Conservation (phyloP, 2,888 invertebrate genomes). For the Myopa testacea region DNA sequence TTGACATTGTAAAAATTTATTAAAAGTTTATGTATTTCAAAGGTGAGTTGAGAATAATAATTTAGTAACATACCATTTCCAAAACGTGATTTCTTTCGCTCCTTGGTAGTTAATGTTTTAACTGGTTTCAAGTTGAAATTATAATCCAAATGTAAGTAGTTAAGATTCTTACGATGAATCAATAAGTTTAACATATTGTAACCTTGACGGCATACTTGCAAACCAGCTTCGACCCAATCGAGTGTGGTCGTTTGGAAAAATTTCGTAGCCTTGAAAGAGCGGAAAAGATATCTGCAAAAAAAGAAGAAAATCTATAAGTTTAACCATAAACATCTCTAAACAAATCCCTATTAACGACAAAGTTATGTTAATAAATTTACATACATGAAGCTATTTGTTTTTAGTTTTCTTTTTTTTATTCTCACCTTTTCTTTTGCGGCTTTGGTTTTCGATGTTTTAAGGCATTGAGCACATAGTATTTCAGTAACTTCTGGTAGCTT, state of each 20-base stretch:
- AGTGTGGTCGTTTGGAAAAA: slow-evolving; percentile 99
- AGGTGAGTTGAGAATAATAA: background rate
- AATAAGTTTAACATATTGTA: slow-evolving; percentile 99
- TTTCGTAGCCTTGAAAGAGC: slow-evolving; percentile 99
- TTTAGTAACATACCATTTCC: slow-evolving; percentile 79
- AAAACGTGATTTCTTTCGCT: slow-evolving; percentile 97
- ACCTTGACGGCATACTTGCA: slow-evolving; percentile 98
- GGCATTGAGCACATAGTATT: slow-evolving; percentile 98
- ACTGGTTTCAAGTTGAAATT: slow-evolving; percentile 99
- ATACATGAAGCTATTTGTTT: no score
- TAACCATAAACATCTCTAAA: background rate
- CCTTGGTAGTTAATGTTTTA: slow-evolving; percentile 98
- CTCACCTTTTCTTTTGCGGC: slow-evolving; percentile 94
- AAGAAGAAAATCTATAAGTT: background rate
- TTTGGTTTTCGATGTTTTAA: slow-evolving; percentile 98
- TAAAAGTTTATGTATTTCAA: background rate
- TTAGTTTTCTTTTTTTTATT: slow-evolving; percentile 10
- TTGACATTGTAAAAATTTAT: background rate
- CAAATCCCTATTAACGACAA: background rate
- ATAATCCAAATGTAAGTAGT: slow-evolving; percentile 99
- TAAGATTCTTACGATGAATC: slow-evolving; percentile 99
- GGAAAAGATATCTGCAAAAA: slow-evolving; percentile 83
- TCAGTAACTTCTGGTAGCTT: slow-evolving; percentile 97
- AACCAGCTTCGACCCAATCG: slow-evolving; percentile 99
- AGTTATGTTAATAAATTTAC: no score